Evolutionary conservation across 2,113 vertebrate genomes (phyloP), one percentile per base, ranked within the genome.

Genomic region (Elachura formosa): DNA sequence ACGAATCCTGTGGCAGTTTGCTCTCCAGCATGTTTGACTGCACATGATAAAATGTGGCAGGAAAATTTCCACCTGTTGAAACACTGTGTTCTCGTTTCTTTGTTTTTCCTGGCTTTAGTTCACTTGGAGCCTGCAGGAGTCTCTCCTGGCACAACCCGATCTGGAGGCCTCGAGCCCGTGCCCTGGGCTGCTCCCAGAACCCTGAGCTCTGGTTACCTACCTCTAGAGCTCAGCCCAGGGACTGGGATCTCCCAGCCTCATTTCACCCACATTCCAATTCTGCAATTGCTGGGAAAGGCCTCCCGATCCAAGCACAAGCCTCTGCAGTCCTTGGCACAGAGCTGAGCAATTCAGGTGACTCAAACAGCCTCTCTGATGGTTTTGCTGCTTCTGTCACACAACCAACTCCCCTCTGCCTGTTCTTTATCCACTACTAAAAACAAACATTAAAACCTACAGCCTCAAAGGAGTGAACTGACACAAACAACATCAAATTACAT

Each of bases 41-140:
- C 91, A 61, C 84, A 33, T 5, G 86, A 96, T 83, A 96, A 93
- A 91, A 95, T 5, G 29, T 29, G 58, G 84, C 87, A 96, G 91
- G 81, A 89, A 95, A 95, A 93, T 79, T 76, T 79, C 94, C 93
- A 95, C 94, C 94, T 97, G 93, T 73, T 87, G 81, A 95, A 84
- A 95, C 93, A 69, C n/a, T 55, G 8, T 83, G 94, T 96, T 93
- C 94, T 79, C 71, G n/a, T 87, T 92, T 82, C 81, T 95, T 93
- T 95, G 87, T 82, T 95, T 89, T 92, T 82, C 49, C 95, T 94
- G 91, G 93, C 93, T 76, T 77, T 51, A 21, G 38, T 15, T 89
- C 80, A 36, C 75, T 46, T 31, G 88, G 75, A 93, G 75, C 34
- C 79, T 38, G n/a, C 25, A 16, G 87, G 78, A 89, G 41, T 5